phyloP scores from a whole-genome alignment of 1,140 invertebrate species.

The Apis laboriosa region DNA sequence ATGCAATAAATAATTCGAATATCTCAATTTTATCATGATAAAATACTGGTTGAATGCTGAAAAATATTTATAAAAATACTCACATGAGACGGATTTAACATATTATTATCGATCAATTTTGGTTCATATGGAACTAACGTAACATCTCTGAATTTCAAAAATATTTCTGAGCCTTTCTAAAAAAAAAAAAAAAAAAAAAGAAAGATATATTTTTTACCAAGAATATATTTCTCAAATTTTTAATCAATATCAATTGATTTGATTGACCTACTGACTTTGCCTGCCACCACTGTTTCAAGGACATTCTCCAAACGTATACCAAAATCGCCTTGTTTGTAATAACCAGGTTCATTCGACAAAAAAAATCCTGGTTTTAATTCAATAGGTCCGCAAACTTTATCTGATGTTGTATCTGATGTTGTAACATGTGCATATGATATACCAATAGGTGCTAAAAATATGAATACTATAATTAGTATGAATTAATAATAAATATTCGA shows the following conservation, averaged over 20 bases:
- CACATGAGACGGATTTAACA: constrained; percentile 90
- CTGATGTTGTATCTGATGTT: constrained; percentile 2
- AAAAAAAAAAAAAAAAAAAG: not conserved
- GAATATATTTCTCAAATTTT: not conserved
- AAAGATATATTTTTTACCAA: not conserved
- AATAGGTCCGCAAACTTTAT: constrained; percentile 60
- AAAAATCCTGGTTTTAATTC: constrained; percentile 90
- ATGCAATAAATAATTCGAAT: too few relatives aligned
- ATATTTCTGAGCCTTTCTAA: constrained; percentile 80
- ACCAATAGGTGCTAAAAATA: constrained; percentile 86
- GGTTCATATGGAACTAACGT: constrained; percentile 96
- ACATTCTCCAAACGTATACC: constrained; percentile 96
- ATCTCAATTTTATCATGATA: too few relatives aligned
- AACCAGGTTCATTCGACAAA: constrained; percentile 91
- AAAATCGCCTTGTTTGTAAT: constrained; percentile 91
- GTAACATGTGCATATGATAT: constrained; percentile 81
- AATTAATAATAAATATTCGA: not conserved
- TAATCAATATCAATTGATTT: not conserved
- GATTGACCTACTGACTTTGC: constrained; percentile 68
- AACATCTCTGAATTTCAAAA: constrained; percentile 89
- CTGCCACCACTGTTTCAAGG: constrained; percentile 88
- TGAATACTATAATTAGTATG: not conserved
- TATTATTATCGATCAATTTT: constrained; percentile 90
- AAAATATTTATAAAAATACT: constrained; percentile 54
- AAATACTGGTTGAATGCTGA: too few relatives aligned